phyloP scores from a whole-genome alignment of 2,113 vertebrate genomes.

The Galeopterus variegatus region DNA sequence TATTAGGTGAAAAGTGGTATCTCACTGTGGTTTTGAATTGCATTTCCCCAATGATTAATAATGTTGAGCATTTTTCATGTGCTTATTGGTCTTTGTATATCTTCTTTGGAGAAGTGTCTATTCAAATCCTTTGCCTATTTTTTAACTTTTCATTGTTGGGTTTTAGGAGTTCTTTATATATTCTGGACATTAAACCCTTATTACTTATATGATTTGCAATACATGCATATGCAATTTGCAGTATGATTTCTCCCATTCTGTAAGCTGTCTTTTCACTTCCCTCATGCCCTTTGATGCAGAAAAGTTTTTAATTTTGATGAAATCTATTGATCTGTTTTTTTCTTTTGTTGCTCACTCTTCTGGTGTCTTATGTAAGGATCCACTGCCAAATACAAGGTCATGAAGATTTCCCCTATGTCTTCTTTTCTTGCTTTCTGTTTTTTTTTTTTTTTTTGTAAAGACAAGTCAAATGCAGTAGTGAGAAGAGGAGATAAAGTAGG shows the following conservation, averaged over 20 bases:
- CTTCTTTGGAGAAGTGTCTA: conserved; percentile 53
- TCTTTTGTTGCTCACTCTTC: neutral
- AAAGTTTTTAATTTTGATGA: conserved; percentile 40
- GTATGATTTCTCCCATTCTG: neutral
- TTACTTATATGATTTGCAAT: neutral
- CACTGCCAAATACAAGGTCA: neutral
- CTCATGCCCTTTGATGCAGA: neutral
- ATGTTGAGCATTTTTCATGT: neutral
- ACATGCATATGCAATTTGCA: neutral
- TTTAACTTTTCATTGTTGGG: neutral
- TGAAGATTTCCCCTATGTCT: neutral
- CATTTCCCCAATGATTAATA: conserved; percentile 1
- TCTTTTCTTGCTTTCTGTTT: too few species aligned
- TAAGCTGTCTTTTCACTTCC: neutral
- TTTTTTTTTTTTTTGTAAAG: too few species aligned
- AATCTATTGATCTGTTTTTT: neutral
- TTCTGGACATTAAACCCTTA: neutral
- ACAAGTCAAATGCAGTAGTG: too few species aligned
- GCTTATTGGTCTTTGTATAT: neutral
- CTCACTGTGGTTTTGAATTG: neutral
- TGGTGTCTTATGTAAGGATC: neutral
- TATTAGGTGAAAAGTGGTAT: conserved; percentile 23
- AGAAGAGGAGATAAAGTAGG: too few species aligned
- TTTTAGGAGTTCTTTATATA: conserved; percentile 17
- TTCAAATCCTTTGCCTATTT: neutral